These are phyloP conservation scores for Onthophagus taurus DNA, from an alignment of 1,140 invertebrate genomes.

Conservation along the genomic window DNA sequence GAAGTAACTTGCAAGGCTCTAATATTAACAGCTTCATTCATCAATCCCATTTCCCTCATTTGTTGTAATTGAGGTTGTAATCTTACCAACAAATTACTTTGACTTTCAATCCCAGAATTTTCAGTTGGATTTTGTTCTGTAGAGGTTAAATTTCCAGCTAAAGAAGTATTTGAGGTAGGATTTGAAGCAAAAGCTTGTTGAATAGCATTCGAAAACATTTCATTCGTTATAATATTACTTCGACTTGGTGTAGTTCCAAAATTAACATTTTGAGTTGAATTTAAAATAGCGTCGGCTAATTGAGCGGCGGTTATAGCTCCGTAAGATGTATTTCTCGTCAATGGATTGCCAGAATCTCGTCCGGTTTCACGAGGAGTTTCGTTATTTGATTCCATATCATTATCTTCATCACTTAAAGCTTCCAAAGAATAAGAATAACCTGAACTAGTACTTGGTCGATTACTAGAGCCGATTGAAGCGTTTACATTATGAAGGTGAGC, in stretches of 20 bases:
- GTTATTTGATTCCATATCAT: constrained; percentile 48
- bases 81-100: constrained; percentile 20
- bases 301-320: constrained; percentile 42
- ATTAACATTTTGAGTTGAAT: constrained; percentile 32
- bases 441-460: constrained; percentile 29
- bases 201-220: constrained; percentile 50
- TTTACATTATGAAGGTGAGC: constrained; percentile 44
- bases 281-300: constrained; percentile 42
- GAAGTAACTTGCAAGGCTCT: constrained; percentile 70
- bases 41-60: constrained; percentile 79
- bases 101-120: constrained; percentile 18
- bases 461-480: constrained; percentile 18
- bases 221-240: constrained; percentile 42
- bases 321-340: constrained; percentile 31
- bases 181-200: constrained; percentile 44
- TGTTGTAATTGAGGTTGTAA: constrained; percentile 61
- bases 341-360: constrained; percentile 16
- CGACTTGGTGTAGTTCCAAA: constrained; percentile 29
- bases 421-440: constrained; percentile 43
- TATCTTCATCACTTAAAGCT: constrained; percentile 46
- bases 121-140: constrained; percentile 7
- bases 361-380: constrained; percentile 28
- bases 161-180: constrained; percentile 13
- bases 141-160: not conserved
- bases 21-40: constrained; percentile 74